These are phyloP conservation scores for Holothuria leucospilota DNA, from an alignment of 53 echinoderm and acorn worm genomes.

Conservation along the genomic window DNA sequence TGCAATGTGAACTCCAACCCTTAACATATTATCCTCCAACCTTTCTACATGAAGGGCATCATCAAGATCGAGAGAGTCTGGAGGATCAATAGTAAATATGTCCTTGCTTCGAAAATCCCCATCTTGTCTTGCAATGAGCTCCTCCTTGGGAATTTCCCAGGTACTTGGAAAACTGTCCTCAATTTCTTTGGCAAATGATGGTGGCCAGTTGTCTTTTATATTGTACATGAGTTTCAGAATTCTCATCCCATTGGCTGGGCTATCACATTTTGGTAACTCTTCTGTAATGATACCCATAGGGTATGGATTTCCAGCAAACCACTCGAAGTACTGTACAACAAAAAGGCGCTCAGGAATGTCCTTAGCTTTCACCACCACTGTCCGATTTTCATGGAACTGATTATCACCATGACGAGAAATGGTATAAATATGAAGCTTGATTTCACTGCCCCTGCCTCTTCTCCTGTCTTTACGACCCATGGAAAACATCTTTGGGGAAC, in stretches of 20 bases:
- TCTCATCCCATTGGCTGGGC: slow-evolving; percentile 56
- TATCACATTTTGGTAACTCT: slow-evolving; percentile 63
- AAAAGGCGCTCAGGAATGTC: slow-evolving; percentile 79
- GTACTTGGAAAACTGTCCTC: slow-evolving; percentile 49
- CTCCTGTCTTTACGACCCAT: slow-evolving; percentile 11
- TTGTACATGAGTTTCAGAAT: slow-evolving; percentile 71
- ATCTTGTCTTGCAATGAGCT: slow-evolving; percentile 49
- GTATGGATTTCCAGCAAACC: slow-evolving; percentile 69
- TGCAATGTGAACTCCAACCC: slow-evolving; percentile 87
- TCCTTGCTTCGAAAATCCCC: slow-evolving; percentile 49
- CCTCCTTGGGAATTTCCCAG: slow-evolving; percentile 73
- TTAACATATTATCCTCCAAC: slow-evolving; percentile 29
- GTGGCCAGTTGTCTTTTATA: slow-evolving; percentile 69
- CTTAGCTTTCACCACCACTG: slow-evolving; percentile 60
- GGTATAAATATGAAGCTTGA: neutral
- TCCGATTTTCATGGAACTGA: neutral
- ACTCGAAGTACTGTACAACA: slow-evolving; percentile 69
- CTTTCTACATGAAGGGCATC: slow-evolving; percentile 78
- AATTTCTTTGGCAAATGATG: slow-evolving; percentile 45
- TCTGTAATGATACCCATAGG: slow-evolving; percentile 78
- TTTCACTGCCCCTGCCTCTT: neutral
- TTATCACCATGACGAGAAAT: neutral
- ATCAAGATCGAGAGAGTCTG: slow-evolving; percentile 74
- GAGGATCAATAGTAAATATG: slow-evolving; percentile 82
- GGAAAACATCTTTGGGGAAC: slow-evolving; percentile 74